These are phyloP conservation scores for Chelonoidis abingdonii DNA, from an alignment of 2,113 vertebrate species.

Conservation along the genomic window DNA sequence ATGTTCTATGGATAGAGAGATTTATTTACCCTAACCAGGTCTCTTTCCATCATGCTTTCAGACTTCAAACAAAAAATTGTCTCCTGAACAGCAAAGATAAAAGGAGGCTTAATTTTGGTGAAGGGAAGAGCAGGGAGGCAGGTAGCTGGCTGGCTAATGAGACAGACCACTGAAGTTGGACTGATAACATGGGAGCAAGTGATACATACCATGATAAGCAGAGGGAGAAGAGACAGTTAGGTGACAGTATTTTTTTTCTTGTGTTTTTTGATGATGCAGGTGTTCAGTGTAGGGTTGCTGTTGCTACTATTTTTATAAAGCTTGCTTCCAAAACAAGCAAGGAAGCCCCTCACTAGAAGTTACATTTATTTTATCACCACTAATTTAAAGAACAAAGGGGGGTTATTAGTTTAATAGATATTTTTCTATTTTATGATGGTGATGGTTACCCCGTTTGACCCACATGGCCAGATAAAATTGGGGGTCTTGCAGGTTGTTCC, in stretches of 20 bases:
- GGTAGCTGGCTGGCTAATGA: neutral
- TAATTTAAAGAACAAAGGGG: neutral
- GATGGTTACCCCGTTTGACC: neutral
- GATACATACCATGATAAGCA: accelerated
- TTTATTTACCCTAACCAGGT: constrained; percentile 73
- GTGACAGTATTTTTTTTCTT: neutral
- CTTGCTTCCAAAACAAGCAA: neutral
- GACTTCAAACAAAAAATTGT: neutral
- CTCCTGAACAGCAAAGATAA: neutral
- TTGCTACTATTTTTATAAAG: neutral
- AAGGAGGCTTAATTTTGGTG: neutral
- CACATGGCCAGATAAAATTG: neutral
- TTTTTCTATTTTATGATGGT: neutral
- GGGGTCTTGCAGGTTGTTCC: neutral
- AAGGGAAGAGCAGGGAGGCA: neutral
- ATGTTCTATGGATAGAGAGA: constrained; percentile 76
- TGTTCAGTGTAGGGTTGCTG: neutral
- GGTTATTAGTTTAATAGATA: neutral
- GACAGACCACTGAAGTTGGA: neutral
- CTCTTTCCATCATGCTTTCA: constrained; percentile 19
- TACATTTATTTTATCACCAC: neutral
- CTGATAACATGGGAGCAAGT: neutral
- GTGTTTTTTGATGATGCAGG: neutral
- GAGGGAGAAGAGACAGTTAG: neutral
- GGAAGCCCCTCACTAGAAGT: neutral